A percentile compares a stretch with the other conserved stretches of the same genome.
These are phyloP conservation scores for Agrypnia vestita DNA, from an alignment of 1,140 invertebrate genomes.

Conservation along the genomic window DNA sequence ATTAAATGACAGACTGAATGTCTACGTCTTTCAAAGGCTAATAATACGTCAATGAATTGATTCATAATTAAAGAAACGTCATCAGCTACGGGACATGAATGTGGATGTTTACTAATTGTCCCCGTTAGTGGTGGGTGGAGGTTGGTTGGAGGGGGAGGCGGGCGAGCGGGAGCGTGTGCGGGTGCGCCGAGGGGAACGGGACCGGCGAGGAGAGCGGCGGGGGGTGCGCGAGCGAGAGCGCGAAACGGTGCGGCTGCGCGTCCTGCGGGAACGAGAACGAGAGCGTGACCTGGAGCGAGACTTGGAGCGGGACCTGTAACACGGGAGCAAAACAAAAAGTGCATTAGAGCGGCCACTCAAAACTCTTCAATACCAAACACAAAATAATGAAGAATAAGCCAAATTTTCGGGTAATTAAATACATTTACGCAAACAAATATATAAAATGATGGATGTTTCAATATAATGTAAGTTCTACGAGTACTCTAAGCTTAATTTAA, in stretches of 20 bases:
- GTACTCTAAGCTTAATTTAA: no score
- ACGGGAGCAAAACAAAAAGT: conserved; percentile 33
- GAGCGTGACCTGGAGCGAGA: conserved; percentile 69
- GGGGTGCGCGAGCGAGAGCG: conserved; percentile 67
- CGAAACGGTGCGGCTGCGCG: conserved; percentile 64
- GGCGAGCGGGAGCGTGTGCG: conserved; percentile 65
- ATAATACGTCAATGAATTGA: no score
- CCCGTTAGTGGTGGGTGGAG: conserved; percentile 50
- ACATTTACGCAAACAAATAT: neutral
- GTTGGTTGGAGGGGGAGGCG: conserved; percentile 22
- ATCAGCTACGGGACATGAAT: neutral
- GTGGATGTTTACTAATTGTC: neutral
- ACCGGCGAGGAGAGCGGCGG: conserved; percentile 64
- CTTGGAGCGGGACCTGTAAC: conserved; percentile 66
- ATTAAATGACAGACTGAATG: no score
- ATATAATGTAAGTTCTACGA: no score
- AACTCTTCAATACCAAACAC: neutral
- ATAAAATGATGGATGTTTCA: neutral
- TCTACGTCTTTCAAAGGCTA: no score
- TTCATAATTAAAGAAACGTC: no score
- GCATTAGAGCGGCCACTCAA: neutral
- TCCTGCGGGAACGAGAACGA: conserved; percentile 64
- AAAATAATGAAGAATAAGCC: no score
- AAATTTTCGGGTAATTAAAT: no score
- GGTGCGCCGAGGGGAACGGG: conserved; percentile 54